Percentiles rank a stretch among this genome's conserved stretches.
Evolutionary conservation across 2,113 vertebrate species (phyloP).

Genomic region (Smithornis capensis): DNA sequence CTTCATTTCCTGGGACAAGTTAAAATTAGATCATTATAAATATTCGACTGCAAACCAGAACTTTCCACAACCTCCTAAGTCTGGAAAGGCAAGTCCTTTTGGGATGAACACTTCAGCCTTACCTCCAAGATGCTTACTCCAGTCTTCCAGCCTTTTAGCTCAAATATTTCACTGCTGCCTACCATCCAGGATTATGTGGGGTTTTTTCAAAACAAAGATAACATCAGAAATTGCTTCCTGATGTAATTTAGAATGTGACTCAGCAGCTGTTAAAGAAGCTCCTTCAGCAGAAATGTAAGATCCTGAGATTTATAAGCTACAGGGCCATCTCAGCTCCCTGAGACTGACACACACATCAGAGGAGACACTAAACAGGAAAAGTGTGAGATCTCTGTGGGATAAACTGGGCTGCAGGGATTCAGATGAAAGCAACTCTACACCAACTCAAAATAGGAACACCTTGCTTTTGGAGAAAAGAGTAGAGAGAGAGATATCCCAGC

Average conservation of each 20-base stretch:
- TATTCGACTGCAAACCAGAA: not conserved
- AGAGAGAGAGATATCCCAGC: not conserved
- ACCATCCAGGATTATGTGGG: not conserved
- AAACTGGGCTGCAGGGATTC: not conserved
- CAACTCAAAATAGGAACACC: not conserved
- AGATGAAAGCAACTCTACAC: not conserved
- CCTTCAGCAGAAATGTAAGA: not conserved
- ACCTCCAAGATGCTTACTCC: constrained; percentile 34
- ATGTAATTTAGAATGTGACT: not conserved
- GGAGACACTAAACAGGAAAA: not conserved
- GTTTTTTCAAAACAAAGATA: not conserved
- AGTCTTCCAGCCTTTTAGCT: constrained; percentile 19
- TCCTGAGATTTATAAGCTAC: not conserved
- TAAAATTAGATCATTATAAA: not conserved
- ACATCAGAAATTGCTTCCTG: constrained; percentile 3
- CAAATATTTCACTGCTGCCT: constrained; percentile 29
- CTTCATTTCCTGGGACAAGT: not conserved
- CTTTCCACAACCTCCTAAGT: not conserved
- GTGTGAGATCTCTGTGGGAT: not conserved
- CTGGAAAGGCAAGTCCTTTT: not conserved
- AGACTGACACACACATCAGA: constrained; percentile 33
- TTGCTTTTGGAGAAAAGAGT: not conserved
- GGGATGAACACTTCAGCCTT: not conserved
- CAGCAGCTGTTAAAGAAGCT: not conserved
- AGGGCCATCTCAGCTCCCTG: not conserved